A percentile compares a stretch with the other conserved stretches of the same genome.
phyloP scores from a whole-genome alignment of 1,140 invertebrate species.

The Rhagoletis pomonella region DNA sequence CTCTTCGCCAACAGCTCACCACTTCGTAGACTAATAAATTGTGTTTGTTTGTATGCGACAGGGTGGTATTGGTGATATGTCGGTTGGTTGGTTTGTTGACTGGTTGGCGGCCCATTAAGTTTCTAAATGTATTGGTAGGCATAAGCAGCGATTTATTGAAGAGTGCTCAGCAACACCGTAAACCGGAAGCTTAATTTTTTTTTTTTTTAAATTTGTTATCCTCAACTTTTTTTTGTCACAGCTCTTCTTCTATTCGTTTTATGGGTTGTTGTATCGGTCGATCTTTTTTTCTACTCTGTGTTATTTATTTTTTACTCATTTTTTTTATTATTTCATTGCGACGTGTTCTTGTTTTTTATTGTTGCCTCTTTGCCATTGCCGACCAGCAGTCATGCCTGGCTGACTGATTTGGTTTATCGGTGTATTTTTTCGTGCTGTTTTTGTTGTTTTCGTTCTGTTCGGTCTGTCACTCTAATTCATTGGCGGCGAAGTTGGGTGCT shows the following conservation, averaged over 20 bases:
- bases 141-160: slow-evolving; percentile 7
- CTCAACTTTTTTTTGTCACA: slow-evolving; percentile 4
- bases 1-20: not conserved
- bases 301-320: not conserved
- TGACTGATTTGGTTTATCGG: slow-evolving; percentile 49
- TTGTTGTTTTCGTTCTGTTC: slow-evolving; percentile 6
- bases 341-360: slow-evolving; percentile 6
- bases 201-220: not conserved
- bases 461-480: slow-evolving; percentile 48
- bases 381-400: slow-evolving; percentile 24
- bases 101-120: slow-evolving; percentile 44
- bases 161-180: slow-evolving; percentile 20
- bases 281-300: not conserved
- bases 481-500: slow-evolving; percentile 26
- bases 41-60: not conserved
- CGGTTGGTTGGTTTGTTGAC: slow-evolving; percentile 17
- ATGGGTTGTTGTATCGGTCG: slow-evolving; percentile 7
- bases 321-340: not conserved
- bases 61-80: not conserved
- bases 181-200: slow-evolving; percentile 44
- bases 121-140: slow-evolving; percentile 45
- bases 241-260: slow-evolving; percentile 14
- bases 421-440: no score
- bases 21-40: slow-evolving; percentile 50
- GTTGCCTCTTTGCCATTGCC: not conserved